Conservation (phyloP, 2,888 invertebrate species). For the Pilophorus perplexus region DNA sequence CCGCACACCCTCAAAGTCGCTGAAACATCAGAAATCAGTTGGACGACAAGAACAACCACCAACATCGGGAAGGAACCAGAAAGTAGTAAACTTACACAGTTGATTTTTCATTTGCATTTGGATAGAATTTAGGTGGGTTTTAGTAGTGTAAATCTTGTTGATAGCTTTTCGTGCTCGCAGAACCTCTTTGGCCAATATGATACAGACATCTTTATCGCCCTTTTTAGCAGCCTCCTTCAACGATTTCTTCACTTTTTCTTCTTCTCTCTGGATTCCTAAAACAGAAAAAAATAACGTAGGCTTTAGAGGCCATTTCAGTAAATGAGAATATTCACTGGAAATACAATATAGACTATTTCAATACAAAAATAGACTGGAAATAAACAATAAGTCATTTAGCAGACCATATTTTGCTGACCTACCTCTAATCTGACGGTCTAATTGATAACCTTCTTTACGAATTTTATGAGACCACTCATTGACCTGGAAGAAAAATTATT, state of each 20-base stretch:
- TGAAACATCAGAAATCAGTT: slow-evolving; percentile 53
- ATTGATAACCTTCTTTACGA: slow-evolving; percentile 86
- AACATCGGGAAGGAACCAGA: too few relatives aligned
- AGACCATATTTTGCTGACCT: not conserved
- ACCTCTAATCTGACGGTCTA: slow-evolving; percentile 93
- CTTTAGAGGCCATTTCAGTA: not conserved
- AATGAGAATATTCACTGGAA: not conserved
- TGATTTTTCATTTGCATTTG: slow-evolving; percentile 98
- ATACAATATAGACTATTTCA: not conserved
- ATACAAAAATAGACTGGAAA: not conserved
- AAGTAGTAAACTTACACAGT: slow-evolving; percentile 63
- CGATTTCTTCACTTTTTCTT: slow-evolving; percentile 91
- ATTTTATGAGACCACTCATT: slow-evolving; percentile 95
- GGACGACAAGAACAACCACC: too few relatives aligned
- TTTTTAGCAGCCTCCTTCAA: slow-evolving; percentile 95
- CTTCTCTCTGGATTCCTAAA: slow-evolving; percentile 90
- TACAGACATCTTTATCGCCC: slow-evolving; percentile 89
- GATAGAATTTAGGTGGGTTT: slow-evolving; percentile 95
- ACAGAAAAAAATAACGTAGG: slow-evolving; percentile 37
- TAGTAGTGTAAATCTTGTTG: slow-evolving; percentile 89
- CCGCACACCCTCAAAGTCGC: slow-evolving; percentile 94
- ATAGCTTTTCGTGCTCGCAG: slow-evolving; percentile 83
- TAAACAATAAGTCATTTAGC: not conserved
- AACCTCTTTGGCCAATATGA: slow-evolving; percentile 90
- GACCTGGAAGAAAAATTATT: slow-evolving; percentile 64